A percentile compares a stretch with the other conserved stretches of the same genome.
Evolutionary conservation across 2,797 vertebrate genomes (phyloP).

Genomic region (Propithecus deckenii): DNA sequence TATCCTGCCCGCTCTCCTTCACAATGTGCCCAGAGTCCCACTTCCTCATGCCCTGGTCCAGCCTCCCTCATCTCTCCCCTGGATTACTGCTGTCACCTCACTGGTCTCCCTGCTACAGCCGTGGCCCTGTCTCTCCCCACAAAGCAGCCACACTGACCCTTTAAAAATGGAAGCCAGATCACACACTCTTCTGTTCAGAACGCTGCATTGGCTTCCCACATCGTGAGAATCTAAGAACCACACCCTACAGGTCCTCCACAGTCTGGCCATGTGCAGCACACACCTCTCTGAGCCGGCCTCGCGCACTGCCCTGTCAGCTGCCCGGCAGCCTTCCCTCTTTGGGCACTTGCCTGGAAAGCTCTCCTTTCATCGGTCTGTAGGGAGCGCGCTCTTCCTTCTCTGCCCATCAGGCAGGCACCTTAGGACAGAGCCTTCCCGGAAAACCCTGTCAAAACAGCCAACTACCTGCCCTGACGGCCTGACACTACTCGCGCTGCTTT

Average conservation of each 20-base stretch:
- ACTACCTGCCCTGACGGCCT: not conserved
- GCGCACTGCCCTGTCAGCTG: no score
- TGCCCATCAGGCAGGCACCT: not conserved
- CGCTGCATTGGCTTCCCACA: not conserved
- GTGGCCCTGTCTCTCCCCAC: not conserved
- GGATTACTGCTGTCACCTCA: not conserved
- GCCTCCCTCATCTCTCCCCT: no score
- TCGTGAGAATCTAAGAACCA: not conserved
- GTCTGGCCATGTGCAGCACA: not conserved
- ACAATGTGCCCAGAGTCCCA: not conserved
- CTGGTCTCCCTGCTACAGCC: not conserved
- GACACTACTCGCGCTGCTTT: not conserved
- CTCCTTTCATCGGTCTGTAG: not conserved
- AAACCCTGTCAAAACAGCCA: not conserved
- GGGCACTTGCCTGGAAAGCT: not conserved
- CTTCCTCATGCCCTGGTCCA: not conserved
- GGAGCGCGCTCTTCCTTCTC: not conserved
- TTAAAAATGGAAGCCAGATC: not conserved
- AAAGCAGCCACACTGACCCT: not conserved
- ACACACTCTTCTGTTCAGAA: not conserved
- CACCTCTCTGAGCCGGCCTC: not conserved
- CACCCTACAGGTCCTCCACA: not conserved
- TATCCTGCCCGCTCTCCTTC: not conserved
- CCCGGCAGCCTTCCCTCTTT: not conserved
- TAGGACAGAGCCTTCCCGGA: not conserved